These are phyloP conservation scores for Trachymyrmex cornetzi DNA, from an alignment of 1,140 invertebrate genomes.

Conservation along the genomic window DNA sequence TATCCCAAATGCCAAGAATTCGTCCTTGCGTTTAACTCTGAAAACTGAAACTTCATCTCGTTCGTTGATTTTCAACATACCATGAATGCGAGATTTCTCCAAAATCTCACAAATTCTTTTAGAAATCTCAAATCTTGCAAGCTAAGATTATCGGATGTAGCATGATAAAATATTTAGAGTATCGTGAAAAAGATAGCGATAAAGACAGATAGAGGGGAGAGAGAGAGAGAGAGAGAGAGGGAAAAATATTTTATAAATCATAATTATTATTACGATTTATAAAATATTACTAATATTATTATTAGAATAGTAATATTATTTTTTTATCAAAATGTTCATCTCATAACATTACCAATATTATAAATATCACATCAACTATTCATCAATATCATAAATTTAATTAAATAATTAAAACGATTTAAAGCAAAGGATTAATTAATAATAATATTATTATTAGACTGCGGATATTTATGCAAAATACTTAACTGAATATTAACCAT, in stretches of 20 bases:
- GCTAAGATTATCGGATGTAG: background rate
- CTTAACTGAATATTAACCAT: no score
- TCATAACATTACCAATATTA: background rate
- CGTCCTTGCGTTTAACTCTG: slow-evolving; percentile 45
- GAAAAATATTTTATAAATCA: background rate
- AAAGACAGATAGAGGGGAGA: background rate
- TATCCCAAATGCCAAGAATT: slow-evolving; percentile 68
- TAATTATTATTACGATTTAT: background rate
- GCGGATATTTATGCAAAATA: no score
- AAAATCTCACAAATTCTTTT: background rate
- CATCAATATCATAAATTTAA: background rate
- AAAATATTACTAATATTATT: background rate
- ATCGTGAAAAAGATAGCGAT: no score
- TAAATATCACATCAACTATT: no score
- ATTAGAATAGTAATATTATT: background rate
- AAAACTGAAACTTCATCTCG: slow-evolving; percentile 8
- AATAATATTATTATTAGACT: no score
- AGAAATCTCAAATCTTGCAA: slow-evolving; percentile 6
- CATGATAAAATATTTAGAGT: background rate
- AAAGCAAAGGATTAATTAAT: background rate
- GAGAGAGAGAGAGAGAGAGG: no score
- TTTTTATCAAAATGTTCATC: background rate
- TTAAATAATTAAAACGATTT: background rate
- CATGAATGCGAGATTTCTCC: no score
- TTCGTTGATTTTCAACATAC: background rate